Percentiles rank a stretch among this genome's conserved stretches.
phyloP scores from a whole-genome alignment of 2,113 vertebrate species.

The Oceanodroma tethys region DNA sequence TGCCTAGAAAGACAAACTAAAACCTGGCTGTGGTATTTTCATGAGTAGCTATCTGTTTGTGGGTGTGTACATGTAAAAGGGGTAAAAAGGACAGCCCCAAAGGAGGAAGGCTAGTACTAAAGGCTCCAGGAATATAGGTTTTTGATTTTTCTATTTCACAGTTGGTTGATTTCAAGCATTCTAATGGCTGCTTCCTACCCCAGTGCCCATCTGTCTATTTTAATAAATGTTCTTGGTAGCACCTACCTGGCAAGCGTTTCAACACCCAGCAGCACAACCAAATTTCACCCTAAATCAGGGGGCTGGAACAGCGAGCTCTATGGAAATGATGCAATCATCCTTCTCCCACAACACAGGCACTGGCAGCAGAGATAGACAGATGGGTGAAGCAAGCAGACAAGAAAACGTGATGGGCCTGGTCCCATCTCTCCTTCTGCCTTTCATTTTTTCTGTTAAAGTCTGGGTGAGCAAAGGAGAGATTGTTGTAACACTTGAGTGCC shows the following conservation, averaged over 20 bases:
- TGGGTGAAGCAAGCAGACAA: not conserved
- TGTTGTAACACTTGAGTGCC: not conserved
- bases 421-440: not conserved
- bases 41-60: not conserved
- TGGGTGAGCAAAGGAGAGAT: not conserved
- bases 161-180: constrained; percentile 64
- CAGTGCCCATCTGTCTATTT: constrained; percentile 47
- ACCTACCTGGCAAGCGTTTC: not conserved
- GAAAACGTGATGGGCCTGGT: not conserved
- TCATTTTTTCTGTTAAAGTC: not conserved
- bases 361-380: constrained; percentile 46
- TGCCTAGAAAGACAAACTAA: not conserved
- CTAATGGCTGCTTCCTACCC: constrained; percentile 49
- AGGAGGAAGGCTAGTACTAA: constrained; percentile 10
- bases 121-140: constrained; percentile 42
- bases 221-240: constrained; percentile 63
- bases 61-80: not conserved
- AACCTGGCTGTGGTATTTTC: not conserved
- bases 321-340: constrained; percentile 9
- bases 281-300: constrained; percentile 19
- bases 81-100: not conserved
- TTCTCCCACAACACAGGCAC: not conserved
- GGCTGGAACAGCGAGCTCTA: not conserved
- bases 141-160: constrained; percentile 72
- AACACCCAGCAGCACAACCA: constrained; percentile 26